A percentile compares a stretch with the other conserved stretches of the same genome.
These are phyloP conservation scores for Erebia aethiops DNA, from an alignment of 2,888 invertebrate genomes.

Conservation along the genomic window DNA sequence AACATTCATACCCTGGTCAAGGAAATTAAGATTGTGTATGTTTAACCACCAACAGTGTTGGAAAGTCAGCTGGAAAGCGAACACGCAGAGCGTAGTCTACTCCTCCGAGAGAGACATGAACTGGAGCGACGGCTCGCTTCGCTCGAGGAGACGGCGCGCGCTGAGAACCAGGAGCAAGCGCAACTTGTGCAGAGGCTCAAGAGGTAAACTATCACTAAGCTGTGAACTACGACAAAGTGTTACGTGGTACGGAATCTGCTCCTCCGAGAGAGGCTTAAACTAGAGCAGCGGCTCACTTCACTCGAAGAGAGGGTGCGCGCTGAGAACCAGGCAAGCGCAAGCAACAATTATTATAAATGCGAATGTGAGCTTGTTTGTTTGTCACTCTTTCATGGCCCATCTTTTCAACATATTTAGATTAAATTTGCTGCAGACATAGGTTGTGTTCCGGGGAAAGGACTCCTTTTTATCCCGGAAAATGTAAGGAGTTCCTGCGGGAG, in stretches of 20 bases:
- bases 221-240: too few relatives aligned
- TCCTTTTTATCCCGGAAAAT: too few relatives aligned
- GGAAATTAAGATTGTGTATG: too few relatives aligned
- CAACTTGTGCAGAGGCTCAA: constrained; percentile 10
- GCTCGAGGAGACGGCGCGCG: constrained; percentile 6
- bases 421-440: too few relatives aligned
- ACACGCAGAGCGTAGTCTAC: constrained; percentile 1
- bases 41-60: constrained; percentile 80
- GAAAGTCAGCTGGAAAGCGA: constrained; percentile 90
- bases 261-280: background rate
- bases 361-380: too few relatives aligned
- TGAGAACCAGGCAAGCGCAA: background rate
- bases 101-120: constrained; percentile 5
- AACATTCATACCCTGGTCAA: too few relatives aligned
- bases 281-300: background rate
- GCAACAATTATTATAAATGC: too few relatives aligned
- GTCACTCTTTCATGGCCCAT: background rate
- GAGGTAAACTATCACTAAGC: background rate
- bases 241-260: background rate
- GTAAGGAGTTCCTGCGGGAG: too few relatives aligned
- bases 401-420: background rate
- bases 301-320: background rate
- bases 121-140: constrained; percentile 2
- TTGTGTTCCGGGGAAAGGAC: too few relatives aligned
- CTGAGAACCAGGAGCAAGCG: constrained; percentile 9